Percentiles rank a stretch among this genome's conserved stretches.
Conservation (phyloP, 1,140 invertebrate species). For the Orchestia grillus region DNA sequence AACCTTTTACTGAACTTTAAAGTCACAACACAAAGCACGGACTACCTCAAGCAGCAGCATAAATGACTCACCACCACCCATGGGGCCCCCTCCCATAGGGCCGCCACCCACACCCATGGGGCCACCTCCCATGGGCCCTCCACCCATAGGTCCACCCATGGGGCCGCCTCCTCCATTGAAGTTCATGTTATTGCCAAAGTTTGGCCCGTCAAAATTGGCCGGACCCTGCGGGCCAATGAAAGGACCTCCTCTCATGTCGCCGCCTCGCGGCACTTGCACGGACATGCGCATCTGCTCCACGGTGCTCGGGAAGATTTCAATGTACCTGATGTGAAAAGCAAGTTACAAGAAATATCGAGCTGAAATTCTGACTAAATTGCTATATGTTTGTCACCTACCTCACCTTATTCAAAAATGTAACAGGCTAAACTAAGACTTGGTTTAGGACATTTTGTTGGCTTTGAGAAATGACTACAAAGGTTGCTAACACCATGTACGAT, state of each 20-base stretch:
- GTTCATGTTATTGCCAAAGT: constrained; percentile 9
- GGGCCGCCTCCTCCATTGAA: background rate
- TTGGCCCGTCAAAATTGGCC: background rate
- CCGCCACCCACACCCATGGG: background rate
- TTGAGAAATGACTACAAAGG: background rate
- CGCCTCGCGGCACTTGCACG: constrained; percentile 71
- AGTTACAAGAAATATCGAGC: background rate
- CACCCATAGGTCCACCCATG: background rate
- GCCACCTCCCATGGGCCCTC: background rate
- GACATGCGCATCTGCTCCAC: constrained; percentile 83
- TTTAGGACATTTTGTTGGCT: background rate
- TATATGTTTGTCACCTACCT: background rate
- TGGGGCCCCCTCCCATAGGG: background rate
- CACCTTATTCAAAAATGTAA: background rate
- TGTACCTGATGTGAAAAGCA: constrained; percentile 79
- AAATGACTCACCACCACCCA: background rate
- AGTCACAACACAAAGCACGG: too few relatives aligned
- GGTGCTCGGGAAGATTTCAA: constrained; percentile 93
- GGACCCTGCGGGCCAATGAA: constrained; percentile 1
- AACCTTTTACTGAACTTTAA: too few relatives aligned
- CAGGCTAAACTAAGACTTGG: background rate
- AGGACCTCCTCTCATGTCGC: constrained; percentile 72
- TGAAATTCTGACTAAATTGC: background rate
- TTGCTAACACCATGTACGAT: background rate
- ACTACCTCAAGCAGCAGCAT: too few relatives aligned